Percentiles rank a stretch among this genome's conserved stretches.
These are phyloP conservation scores for Halichondria panicea DNA, from an alignment of 37 sponge, comb jelly and placozoan species.

Conservation along the genomic window DNA sequence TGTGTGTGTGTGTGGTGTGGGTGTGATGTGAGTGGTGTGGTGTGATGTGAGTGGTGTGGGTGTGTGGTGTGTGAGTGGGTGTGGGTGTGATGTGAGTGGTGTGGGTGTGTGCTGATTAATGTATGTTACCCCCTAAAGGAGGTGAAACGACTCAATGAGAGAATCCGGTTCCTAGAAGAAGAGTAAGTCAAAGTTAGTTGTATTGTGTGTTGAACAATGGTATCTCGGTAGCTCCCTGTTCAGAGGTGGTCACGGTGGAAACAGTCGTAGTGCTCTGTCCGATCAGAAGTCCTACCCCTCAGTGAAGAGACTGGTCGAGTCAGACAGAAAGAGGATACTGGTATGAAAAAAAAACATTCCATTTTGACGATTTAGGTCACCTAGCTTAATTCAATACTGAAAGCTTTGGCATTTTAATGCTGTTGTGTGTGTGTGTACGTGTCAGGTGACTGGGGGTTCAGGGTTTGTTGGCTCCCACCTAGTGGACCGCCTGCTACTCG, in stretches of 20 bases:
- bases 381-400: neutral
- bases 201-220: no score
- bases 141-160: conserved; percentile 3
- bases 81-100: no score
- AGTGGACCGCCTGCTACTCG: conserved; percentile 76
- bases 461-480: conserved; percentile 97
- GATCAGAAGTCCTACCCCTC: conserved; percentile 48
- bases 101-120: no score
- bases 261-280: neutral
- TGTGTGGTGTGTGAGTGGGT: no score
- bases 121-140: no score
- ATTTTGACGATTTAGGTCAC: neutral
- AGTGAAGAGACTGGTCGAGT: conserved; percentile 48
- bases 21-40: no score
- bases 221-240: no score
- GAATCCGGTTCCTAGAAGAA: conserved; percentile 45
- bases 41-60: no score
- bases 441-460: conserved; percentile 88
- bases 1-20: no score
- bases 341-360: conserved; percentile 20
- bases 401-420: neutral
- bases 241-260: neutral
- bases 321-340: conserved; percentile 77
- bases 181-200: conserved; percentile 28
- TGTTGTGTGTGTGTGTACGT: conserved; percentile 3